Percentiles rank a stretch among this genome's conserved stretches.
These are phyloP conservation scores for Eupristina koningsbergeri DNA, from an alignment of 1,140 invertebrate genomes.

Conservation along the genomic window DNA sequence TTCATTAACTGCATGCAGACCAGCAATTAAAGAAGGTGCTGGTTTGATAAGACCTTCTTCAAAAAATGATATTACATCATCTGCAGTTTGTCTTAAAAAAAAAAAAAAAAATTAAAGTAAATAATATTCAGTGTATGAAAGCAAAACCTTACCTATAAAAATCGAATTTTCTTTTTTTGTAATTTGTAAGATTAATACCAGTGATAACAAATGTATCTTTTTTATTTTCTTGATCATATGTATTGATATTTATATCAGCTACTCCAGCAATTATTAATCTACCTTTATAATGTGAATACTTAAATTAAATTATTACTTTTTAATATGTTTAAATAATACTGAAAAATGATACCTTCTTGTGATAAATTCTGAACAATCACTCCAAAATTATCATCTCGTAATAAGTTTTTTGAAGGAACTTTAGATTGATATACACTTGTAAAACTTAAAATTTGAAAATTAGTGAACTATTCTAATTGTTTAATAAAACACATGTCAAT, in stretches of 20 bases:
- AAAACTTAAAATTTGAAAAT: constrained; percentile 57
- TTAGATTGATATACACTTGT: constrained; percentile 63
- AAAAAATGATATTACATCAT: constrained; percentile 65
- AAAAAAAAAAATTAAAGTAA: constrained; percentile 1
- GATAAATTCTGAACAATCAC: constrained; percentile 66
- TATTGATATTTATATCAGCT: constrained; percentile 61
- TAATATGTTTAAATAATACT: constrained; percentile 6
- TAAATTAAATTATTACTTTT: constrained; percentile 28
- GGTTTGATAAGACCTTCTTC: constrained; percentile 67
- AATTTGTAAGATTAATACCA: constrained; percentile 75
- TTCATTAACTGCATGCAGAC: constrained; percentile 63
- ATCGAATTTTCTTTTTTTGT: constrained; percentile 70
- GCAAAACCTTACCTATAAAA: constrained; percentile 69
- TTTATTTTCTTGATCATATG: constrained; percentile 62
- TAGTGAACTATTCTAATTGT: background rate
- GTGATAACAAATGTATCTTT: constrained; percentile 69
- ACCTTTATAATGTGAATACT: constrained; percentile 63
- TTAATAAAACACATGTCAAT: background rate
- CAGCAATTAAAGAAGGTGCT: constrained; percentile 57
- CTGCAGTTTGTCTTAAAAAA: constrained; percentile 61
- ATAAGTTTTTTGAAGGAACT: constrained; percentile 57
- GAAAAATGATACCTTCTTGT: constrained; percentile 59
- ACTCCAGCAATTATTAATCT: constrained; percentile 76
- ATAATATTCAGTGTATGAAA: background rate
- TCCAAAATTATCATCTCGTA: constrained; percentile 65